Evolutionary conservation across 2,113 vertebrate species (phyloP).

Genomic region (Paralichthys olivaceus): DNA sequence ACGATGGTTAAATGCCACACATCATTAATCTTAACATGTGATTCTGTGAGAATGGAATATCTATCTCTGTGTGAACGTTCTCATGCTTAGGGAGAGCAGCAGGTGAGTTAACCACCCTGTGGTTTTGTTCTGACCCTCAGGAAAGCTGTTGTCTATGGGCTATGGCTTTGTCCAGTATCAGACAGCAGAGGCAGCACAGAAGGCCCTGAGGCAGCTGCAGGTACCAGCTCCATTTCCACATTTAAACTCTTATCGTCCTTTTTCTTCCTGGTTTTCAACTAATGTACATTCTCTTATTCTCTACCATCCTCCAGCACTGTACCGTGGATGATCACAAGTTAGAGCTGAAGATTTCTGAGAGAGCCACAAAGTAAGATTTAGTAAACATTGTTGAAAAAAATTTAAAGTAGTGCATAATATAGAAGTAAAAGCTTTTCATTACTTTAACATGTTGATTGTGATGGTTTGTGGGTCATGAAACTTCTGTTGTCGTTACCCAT

Average conservation of each 20-base stretch:
- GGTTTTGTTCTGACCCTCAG: slow-evolving; percentile 70
- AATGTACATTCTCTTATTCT: slow-evolving; percentile 13
- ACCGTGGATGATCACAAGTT: slow-evolving; percentile 89
- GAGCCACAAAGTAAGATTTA: slow-evolving; percentile 87
- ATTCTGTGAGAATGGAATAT: neutral
- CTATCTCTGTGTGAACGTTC: neutral
- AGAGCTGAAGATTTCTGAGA: slow-evolving; percentile 92
- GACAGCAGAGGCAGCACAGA: slow-evolving; percentile 90
- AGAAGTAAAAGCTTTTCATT: too few relatives aligned
- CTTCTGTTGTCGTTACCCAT: neutral
- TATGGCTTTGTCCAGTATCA: slow-evolving; percentile 95
- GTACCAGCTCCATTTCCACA: slow-evolving; percentile 69
- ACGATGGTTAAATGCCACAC: too few relatives aligned
- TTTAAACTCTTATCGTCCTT: neutral
- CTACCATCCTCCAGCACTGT: slow-evolving; percentile 82
- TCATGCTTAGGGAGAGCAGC: neutral
- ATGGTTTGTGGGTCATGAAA: neutral
- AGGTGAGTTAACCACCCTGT: neutral
- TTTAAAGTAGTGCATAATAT: too few relatives aligned
- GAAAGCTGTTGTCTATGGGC: slow-evolving; percentile 92
- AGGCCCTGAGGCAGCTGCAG: slow-evolving; percentile 91
- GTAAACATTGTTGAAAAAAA: neutral
- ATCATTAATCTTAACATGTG: too few relatives aligned
- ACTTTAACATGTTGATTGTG: neutral
- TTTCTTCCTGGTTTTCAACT: neutral